Evolutionary conservation across 2,797 vertebrate genomes (phyloP).

Genomic region (Pangasius krempfi): DNA sequence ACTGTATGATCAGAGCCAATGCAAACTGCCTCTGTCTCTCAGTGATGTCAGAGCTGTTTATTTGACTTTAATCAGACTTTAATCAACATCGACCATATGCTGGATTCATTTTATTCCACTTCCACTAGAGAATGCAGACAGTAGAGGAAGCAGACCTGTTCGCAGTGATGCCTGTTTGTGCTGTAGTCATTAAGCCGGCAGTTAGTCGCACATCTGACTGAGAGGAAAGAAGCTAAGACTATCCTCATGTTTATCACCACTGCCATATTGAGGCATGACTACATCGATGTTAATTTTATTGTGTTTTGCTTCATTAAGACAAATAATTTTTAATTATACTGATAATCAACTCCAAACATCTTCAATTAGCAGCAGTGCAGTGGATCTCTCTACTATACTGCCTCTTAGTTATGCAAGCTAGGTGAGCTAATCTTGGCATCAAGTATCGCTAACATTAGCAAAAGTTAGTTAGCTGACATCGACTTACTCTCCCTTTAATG

Average conservation of each 20-base stretch:
- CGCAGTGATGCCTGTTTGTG: neutral
- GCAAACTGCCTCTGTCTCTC: slow-evolving; percentile 13
- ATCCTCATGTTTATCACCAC: no score
- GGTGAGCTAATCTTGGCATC: neutral
- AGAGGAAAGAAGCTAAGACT: neutral
- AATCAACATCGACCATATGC: slow-evolving; percentile 26
- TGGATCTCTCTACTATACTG: neutral
- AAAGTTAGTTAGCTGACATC: neutral
- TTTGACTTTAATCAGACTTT: slow-evolving; percentile 31
- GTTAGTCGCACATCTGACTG: neutral
- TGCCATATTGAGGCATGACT: neutral
- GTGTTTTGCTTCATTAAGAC: neutral
- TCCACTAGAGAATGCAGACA: neutral
- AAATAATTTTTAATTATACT: neutral
- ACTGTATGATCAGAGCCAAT: neutral
- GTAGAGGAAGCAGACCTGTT: neutral
- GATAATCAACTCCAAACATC: neutral
- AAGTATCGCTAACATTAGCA: neutral
- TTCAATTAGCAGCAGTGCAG: neutral
- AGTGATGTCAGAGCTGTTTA: slow-evolving; percentile 22
- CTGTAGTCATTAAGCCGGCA: neutral
- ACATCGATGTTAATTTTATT: neutral
- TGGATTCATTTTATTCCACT: neutral
- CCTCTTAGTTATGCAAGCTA: no score
- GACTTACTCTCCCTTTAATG: no score